These are phyloP conservation scores for Apantesis nais DNA, from an alignment of 2,888 invertebrate genomes.

Conservation along the genomic window DNA sequence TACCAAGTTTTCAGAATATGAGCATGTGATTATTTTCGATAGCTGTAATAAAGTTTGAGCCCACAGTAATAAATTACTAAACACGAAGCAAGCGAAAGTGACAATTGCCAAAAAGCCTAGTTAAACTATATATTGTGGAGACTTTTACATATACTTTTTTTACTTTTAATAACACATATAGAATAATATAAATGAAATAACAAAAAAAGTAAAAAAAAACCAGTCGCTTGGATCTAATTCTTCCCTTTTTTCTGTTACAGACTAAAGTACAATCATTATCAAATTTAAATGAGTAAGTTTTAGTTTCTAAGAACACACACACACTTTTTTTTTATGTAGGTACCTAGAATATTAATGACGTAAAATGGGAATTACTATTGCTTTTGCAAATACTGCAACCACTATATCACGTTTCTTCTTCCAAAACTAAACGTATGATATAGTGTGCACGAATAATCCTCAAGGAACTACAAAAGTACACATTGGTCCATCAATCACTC, in stretches of 20 bases:
- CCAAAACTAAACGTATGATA: neutral
- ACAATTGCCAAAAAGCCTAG: neutral
- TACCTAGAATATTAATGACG: neutral
- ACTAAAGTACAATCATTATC: too few relatives aligned
- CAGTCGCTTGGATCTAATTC: too few relatives aligned
- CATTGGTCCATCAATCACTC: constrained; percentile 40
- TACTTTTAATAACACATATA: too few relatives aligned
- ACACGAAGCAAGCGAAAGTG: neutral
- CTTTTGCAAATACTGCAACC: neutral
- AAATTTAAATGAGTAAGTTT: neutral
- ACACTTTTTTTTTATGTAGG: too few relatives aligned
- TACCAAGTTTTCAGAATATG: too few relatives aligned
- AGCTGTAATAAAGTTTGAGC: neutral
- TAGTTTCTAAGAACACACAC: neutral
- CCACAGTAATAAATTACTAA: neutral
- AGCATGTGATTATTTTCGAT: neutral
- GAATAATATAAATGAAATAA: neutral
- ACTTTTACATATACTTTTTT: too few relatives aligned
- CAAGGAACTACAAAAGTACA: constrained; percentile 5
- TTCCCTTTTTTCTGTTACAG: too few relatives aligned
- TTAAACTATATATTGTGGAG: too few relatives aligned
- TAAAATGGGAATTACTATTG: neutral
- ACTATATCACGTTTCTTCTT: neutral
- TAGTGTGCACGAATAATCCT: neutral
- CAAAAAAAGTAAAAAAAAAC: too few relatives aligned